A percentile compares a stretch with the other conserved stretches of the same genome.
Conservation (phyloP, 2,797 vertebrate species). For the Bovichtus diacanthus region DNA sequence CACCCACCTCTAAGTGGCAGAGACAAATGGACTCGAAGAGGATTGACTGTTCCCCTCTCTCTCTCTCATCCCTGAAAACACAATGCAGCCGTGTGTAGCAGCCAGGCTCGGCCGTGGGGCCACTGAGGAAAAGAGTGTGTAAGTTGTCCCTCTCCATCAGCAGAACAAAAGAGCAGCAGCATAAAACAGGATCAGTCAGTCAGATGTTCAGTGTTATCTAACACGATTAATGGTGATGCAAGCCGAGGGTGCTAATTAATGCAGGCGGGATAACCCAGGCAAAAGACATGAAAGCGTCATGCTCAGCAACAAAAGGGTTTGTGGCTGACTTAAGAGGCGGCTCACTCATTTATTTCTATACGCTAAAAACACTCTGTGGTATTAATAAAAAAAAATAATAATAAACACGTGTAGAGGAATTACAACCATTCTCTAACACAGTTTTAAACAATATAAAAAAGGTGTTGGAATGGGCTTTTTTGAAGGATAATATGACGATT, state of each 20-base stretch:
- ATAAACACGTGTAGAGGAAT: neutral
- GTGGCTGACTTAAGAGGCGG: constrained; percentile 21
- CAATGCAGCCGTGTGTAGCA: constrained; percentile 64
- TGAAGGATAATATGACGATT: neutral
- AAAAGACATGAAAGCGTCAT: constrained; percentile 25
- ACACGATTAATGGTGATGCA: constrained; percentile 73
- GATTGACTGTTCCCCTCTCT: constrained; percentile 37
- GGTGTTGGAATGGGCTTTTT: neutral
- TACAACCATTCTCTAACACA: neutral
- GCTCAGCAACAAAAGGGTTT: constrained; percentile 45
- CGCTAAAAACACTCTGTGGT: neutral
- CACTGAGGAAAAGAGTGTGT: constrained; percentile 3
- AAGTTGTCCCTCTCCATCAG: constrained; percentile 37
- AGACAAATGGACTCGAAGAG: constrained; percentile 65
- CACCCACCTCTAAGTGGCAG: constrained; percentile 70
- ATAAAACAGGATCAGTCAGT: constrained; percentile 66
- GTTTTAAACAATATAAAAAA: neutral
- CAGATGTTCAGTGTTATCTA: constrained; percentile 57
- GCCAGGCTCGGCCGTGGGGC: neutral
- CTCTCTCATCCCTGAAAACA: constrained; percentile 46
- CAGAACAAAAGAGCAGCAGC: constrained; percentile 63
- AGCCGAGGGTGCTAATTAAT: constrained; percentile 58
- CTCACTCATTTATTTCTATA: neutral
- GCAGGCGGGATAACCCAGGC: constrained; percentile 42
- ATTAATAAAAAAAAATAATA: neutral